phyloP scores from a whole-genome alignment of 2,113 vertebrate species.

The Carassius gibelio region DNA sequence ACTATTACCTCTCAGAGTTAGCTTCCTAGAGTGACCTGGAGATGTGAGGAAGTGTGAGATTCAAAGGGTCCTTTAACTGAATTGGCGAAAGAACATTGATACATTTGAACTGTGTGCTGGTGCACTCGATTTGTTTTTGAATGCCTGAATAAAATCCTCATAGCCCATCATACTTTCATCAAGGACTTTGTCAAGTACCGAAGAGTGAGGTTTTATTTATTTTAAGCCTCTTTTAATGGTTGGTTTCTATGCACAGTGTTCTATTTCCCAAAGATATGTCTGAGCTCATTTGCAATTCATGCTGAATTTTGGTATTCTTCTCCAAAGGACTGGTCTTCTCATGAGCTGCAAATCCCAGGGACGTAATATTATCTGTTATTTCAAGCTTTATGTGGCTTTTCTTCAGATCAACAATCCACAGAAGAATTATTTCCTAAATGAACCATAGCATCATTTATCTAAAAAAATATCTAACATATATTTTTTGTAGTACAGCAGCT shows the following conservation, averaged over 20 bases:
- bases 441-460: background rate
- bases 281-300: constrained; percentile 32
- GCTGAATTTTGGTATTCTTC: constrained; percentile 12
- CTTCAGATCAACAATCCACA: constrained; percentile 7
- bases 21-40: background rate
- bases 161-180: background rate
- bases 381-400: constrained; percentile 5
- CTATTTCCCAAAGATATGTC: background rate
- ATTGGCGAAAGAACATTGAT: background rate
- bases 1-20: constrained; percentile 6
- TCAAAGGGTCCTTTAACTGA: constrained; percentile 7
- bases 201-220: background rate
- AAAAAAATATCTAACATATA: constrained; percentile 4
- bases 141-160: background rate
- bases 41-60: constrained; percentile 4
- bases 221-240: constrained; percentile 1
- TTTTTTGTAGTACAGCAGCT: background rate
- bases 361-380: background rate
- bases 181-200: background rate
- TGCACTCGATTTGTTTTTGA: background rate
- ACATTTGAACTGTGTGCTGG: background rate
- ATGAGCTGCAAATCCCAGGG: background rate
- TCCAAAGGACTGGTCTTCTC: constrained; percentile 7
- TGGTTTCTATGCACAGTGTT: background rate
- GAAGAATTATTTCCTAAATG: background rate